These are phyloP conservation scores for Ploceus nigricollis DNA, from an alignment of 2,113 vertebrate species.

Conservation along the genomic window DNA sequence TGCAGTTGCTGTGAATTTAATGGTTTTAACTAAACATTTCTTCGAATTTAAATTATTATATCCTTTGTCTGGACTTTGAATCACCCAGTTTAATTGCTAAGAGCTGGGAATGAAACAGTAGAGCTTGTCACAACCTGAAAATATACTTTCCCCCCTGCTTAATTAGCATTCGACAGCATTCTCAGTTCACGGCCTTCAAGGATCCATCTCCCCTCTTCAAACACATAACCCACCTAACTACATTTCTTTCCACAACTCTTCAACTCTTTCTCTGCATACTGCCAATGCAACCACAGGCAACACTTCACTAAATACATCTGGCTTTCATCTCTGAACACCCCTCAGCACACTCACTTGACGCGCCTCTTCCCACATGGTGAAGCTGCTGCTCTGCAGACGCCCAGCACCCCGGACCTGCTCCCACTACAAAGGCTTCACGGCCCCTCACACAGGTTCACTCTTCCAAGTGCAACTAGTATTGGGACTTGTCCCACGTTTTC, in stretches of 20 bases:
- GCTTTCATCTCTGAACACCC: neutral
- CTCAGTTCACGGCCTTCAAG: neutral
- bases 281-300: neutral
- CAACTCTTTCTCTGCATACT: neutral
- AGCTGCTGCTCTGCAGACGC: neutral
- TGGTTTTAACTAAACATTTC: neutral
- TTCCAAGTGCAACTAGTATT: neutral
- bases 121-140: neutral
- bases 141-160: neutral
- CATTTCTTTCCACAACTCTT: neutral
- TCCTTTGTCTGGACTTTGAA: neutral
- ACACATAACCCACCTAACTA: neutral
- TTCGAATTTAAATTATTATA: neutral
- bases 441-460: neutral
- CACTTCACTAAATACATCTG: neutral
- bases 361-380: fast-evolving
- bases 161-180: neutral
- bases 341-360: neutral
- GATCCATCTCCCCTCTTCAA: neutral
- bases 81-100: neutral
- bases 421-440: neutral
- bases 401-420: fast-evolving
- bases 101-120: neutral
- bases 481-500: neutral
- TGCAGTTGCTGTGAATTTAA: neutral